phyloP scores from a whole-genome alignment of 2,888 invertebrate species.

The Rotaria sp. region DNA sequence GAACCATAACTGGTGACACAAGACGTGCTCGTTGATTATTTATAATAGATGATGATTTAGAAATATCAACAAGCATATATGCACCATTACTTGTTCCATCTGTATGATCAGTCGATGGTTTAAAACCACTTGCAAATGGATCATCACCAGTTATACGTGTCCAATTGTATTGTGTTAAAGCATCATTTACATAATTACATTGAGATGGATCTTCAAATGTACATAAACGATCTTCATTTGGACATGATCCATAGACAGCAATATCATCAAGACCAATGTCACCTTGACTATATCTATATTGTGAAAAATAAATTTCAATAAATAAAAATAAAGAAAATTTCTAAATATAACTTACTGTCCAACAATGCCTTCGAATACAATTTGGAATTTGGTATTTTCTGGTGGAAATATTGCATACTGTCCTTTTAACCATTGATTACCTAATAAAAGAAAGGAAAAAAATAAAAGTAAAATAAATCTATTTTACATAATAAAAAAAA shows the following conservation, averaged over 20 bases:
- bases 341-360: conserved; percentile 30
- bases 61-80: neutral
- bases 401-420: conserved; percentile 30
- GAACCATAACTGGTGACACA: neutral
- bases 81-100: neutral
- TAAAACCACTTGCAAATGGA: neutral
- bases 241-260: conserved; percentile 30
- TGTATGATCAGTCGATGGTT: conserved; percentile 34
- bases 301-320: neutral
- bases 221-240: conserved; percentile 34
- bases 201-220: conserved; percentile 33
- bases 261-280: conserved; percentile 38
- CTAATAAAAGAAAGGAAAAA: neutral
- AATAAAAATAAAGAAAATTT: neutral
- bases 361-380: conserved; percentile 37
- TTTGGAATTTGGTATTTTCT: conserved; percentile 21
- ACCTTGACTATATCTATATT: neutral
- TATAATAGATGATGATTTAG: neutral
- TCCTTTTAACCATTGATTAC: conserved; percentile 35
- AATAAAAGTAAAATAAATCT: neutral
- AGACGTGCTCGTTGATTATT: conserved; percentile 13
- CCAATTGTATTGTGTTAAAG: conserved; percentile 31
- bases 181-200: conserved; percentile 28
- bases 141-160: neutral
- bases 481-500: neutral